These are phyloP conservation scores for Aldrovandia affinis DNA, from an alignment of 2,797 vertebrate genomes.

Conservation along the genomic window DNA sequence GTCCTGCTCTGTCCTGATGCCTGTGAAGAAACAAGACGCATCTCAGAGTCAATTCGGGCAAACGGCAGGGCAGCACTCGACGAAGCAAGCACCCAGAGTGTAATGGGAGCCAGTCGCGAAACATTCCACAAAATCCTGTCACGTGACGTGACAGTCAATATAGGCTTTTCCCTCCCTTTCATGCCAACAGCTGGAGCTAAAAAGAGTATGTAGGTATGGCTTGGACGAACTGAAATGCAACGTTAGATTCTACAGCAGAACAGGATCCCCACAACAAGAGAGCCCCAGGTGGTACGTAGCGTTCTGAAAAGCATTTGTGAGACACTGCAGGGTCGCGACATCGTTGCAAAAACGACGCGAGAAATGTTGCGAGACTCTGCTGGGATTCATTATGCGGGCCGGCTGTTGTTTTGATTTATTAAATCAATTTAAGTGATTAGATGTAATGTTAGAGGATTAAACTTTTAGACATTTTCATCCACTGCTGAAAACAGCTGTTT, in stretches of 20 bases:
- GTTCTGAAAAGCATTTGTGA: background rate
- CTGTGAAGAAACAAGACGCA: constrained; percentile 59
- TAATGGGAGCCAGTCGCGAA: background rate
- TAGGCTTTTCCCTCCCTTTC: background rate
- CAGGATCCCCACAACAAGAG: no score
- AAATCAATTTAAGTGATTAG: constrained; percentile 17
- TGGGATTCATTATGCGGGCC: background rate
- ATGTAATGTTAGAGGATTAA: background rate
- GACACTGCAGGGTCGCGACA: background rate
- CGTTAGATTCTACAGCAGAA: background rate
- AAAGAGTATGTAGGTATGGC: background rate
- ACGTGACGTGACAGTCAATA: background rate
- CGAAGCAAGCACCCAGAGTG: background rate
- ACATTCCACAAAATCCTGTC: background rate
- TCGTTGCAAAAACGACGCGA: background rate
- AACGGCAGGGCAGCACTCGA: background rate
- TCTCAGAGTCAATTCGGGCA: background rate
- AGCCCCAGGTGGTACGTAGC: background rate
- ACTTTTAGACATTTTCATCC: constrained; percentile 4
- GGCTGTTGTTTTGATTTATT: constrained; percentile 3
- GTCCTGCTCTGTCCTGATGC: constrained; percentile 91
- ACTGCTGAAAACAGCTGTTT: constrained; percentile 1
- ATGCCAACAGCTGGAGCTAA: background rate
- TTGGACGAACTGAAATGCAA: background rate
- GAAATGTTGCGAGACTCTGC: background rate